Evolutionary conservation across 1,140 invertebrate genomes (phyloP), one percentile per base, ranked within the genome.

Genomic region (Meloidogyne floridensis): DNA sequence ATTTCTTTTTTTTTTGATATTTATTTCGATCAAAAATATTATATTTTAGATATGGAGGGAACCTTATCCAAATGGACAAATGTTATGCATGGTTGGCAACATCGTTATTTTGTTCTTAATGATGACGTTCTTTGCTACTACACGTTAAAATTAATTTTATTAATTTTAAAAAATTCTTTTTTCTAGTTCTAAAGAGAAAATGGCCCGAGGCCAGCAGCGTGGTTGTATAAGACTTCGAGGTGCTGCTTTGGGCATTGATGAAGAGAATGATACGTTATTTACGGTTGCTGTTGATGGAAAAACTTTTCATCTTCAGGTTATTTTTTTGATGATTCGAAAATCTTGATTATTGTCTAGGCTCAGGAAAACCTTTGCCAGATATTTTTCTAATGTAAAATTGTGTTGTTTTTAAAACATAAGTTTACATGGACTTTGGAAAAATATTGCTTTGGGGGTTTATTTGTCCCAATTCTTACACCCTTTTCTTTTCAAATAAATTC

Each of bases 61-160:
- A 95, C 95, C n/a, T 91, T 99, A 72, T 98, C 95, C 92, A 99
- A 99, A 93, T 99, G 97, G 97, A 99, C 97, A 81, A 99, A 99
- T 93, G 95, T 99, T 86, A 96, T 99, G 93, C 97, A 98, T 92
- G 97, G 97, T 82, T 99, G 97, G 96, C 97, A 99, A 92, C 98
- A 97, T 92, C 93, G 97, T 80, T 99, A 96, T 95, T 99, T 99
- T 92, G 96, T 99, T 83, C 92, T 99, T 84, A 96, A 99, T 54
- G 88, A 89, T 20, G 89, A 89, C 69, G 82, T 81, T 2, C 77
- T 89, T 10, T 75, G 84, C 70, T 89, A 89, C 71, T 89, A 86
- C 75, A 89, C 88, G 95, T 97, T 53, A n/a, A 18, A 43, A 80
- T 15, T 42, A 80, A 80, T 72, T 42, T 76, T n/a, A 76, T 13